Evolutionary conservation across 2,888 invertebrate species (phyloP), one percentile per base, ranked within the genome.

Genomic region (Lomographa bimaculata): DNA sequence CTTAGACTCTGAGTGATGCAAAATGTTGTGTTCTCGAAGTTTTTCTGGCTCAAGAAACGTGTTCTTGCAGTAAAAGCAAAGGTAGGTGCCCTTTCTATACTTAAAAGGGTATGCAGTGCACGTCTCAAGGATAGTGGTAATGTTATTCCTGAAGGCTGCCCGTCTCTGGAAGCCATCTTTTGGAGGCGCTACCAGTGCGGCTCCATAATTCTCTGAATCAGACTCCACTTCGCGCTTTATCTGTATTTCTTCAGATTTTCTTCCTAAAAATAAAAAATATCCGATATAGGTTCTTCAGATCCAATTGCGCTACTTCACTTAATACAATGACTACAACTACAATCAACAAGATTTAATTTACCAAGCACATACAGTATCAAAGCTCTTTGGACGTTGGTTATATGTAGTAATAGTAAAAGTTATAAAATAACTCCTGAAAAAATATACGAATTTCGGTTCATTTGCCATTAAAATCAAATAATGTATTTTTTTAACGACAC

Each of bases 81-180:
- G 54, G 35, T 86, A 89, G 0, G 77, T 73, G 2, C 87, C 87
- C 54, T 81, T 82, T 18, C 83, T 75, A 46, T 87, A 89, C 50
- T 85, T 87, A 50, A 89, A 89, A 4, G 87, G 87, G 54, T 79
- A 87, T 0, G 87, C 87, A 0, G 87, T 86, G 40, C 75, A 77
- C 0, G 74, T 65, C 19, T 80, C 73, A 54, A 87, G 61, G 39
- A 87, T 79, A 25, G 69, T 63, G 3, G 72, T 57, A 19, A 87
- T 77, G 49, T 89, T 87, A 60, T 71, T 80, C 57, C 85, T 72
- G 71, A 82, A 87, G 12, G 67, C 63, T 7, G 74, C 76, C 8
- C 86, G 69, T 48, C 73, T 76, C 54, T 76, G 74, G 54, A 64
- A 74, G 37, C 66, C 67, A 7, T 66, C 65, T 18, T 50, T 56